These are phyloP conservation scores for Vollenhovia emeryi DNA, from an alignment of 1,140 invertebrate genomes.

Conservation along the genomic window DNA sequence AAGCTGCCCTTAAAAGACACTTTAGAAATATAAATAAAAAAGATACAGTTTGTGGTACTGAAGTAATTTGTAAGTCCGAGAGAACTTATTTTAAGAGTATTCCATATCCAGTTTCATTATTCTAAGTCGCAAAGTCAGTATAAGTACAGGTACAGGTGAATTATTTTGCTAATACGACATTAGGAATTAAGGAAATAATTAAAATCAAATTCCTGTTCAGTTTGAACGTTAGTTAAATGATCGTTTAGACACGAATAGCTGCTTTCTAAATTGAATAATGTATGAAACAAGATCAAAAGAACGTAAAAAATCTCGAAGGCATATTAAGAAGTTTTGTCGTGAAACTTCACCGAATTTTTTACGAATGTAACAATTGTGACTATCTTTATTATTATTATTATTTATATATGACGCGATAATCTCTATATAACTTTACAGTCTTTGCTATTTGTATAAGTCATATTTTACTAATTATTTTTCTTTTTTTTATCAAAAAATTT, in stretches of 20 bases:
- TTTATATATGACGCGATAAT: slow-evolving; percentile 53
- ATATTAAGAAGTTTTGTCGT: not conserved
- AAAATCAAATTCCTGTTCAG: not conserved
- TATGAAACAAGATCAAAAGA: not conserved
- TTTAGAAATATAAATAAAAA: slow-evolving; percentile 71
- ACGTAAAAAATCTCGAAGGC: not conserved
- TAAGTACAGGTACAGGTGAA: not conserved
- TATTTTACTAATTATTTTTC: slow-evolving; percentile 69
- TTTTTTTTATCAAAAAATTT: slow-evolving; percentile 79
- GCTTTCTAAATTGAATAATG: slow-evolving; percentile 11
- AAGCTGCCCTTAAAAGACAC: slow-evolving; percentile 87
- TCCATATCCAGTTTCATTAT: not conserved
- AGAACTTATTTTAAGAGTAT: too few relatives aligned
- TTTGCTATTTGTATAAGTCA: slow-evolving; percentile 74
- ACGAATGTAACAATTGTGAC: not conserved
- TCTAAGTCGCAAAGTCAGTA: too few relatives aligned
- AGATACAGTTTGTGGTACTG: slow-evolving; percentile 5
- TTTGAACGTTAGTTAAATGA: not conserved
- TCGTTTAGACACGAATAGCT: not conserved
- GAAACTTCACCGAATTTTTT: slow-evolving; percentile 11
- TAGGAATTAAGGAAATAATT: not conserved
- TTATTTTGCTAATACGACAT: not conserved
- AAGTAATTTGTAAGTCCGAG: slow-evolving; percentile 19
- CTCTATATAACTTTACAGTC: slow-evolving; percentile 62
- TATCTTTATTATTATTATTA: slow-evolving; percentile 59